A percentile compares a stretch with the other conserved stretches of the same genome.
phyloP scores from a whole-genome alignment of 2,797 vertebrate genomes.

The Champsocephalus esox region DNA sequence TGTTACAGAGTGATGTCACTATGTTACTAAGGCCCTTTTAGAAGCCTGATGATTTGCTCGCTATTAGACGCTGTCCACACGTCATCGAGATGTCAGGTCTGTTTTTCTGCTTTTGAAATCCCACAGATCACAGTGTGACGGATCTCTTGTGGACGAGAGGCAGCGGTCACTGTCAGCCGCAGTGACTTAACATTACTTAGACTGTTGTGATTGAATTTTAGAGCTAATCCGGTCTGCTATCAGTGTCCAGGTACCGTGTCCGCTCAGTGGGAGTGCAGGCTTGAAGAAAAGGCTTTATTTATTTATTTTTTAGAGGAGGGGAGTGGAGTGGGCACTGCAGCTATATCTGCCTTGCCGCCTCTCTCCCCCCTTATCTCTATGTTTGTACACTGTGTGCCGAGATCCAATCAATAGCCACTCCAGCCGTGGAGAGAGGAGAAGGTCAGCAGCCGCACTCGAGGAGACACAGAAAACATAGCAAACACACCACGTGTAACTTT shows the following conservation, averaged over 20 bases:
- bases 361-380: constrained; percentile 80
- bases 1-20: too few species aligned
- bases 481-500: constrained; percentile 23
- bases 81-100: constrained; percentile 45
- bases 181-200: constrained; percentile 78
- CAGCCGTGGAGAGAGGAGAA: constrained; percentile 86
- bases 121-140: constrained; percentile 65
- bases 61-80: constrained; percentile 32
- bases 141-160: constrained; percentile 61
- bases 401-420: constrained; percentile 89
- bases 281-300: constrained; percentile 46
- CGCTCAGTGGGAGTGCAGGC: constrained; percentile 76
- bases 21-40: background rate
- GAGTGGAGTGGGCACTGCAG: constrained; percentile 76
- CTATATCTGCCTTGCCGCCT: constrained; percentile 78
- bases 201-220: constrained; percentile 77
- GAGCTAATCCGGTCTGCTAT: constrained; percentile 77
- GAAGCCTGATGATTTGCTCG: constrained; percentile 8
- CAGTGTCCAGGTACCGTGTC: constrained; percentile 80
- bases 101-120: constrained; percentile 53
- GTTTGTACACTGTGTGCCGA: constrained; percentile 88
- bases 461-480: constrained; percentile 49
- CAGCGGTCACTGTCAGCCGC: constrained; percentile 60
- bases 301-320: constrained; percentile 48
- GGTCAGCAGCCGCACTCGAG: constrained; percentile 82